Evolutionary conservation across 2,797 vertebrate genomes (phyloP), one percentile per base, ranked within the genome.

Genomic region (Sebastes taczanowskii): DNA sequence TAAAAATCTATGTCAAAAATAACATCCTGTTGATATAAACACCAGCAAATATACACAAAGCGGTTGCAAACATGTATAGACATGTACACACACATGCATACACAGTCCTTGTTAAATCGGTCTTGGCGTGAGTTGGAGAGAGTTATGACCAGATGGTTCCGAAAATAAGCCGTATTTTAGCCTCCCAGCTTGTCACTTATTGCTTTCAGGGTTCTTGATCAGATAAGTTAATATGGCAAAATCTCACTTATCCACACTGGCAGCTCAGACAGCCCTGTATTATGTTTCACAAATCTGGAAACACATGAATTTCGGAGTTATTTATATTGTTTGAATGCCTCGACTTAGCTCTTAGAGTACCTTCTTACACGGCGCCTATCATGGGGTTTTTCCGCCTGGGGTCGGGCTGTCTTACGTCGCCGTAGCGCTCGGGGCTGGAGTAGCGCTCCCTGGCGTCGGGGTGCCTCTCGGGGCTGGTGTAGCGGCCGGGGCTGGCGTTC

Each of bases 351-450:
- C 27, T 7, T 8, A 2, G 22, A 14, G 62, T 10, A 64, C 64
- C 3, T 32, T 20, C 4, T 83, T 13, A 99, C 84, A 99, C 97
- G 0, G 97, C 97, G 49, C 96, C 97, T 8, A 98, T 98, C 95
- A 97, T 84, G 23, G 97, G 91, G 85, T 97, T 97, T 92, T 98
- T 98, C 87, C 96, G 95, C 76, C 96, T 93, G 4, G 96, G 95
- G 71, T 97, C 97, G 20, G 95, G 95, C 22, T 94, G 93, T 2
- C 83, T 80, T 1, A 87, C 82, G 1, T 96, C 94, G 27, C 85
- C 88, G 77, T 97, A 97, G 38, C 74, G 92, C 5, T 97, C 96
- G 0, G 96, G 94, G 73, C 85, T 90, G 87, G 86, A 49, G 55
- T 91, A 92, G 4, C 88, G 95, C 2, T 89, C 74, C 73, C 92